Evolutionary conservation across 1,140 invertebrate species (phyloP), one percentile per base, ranked within the genome.

Genomic region (Drosophila fuyamai): DNA sequence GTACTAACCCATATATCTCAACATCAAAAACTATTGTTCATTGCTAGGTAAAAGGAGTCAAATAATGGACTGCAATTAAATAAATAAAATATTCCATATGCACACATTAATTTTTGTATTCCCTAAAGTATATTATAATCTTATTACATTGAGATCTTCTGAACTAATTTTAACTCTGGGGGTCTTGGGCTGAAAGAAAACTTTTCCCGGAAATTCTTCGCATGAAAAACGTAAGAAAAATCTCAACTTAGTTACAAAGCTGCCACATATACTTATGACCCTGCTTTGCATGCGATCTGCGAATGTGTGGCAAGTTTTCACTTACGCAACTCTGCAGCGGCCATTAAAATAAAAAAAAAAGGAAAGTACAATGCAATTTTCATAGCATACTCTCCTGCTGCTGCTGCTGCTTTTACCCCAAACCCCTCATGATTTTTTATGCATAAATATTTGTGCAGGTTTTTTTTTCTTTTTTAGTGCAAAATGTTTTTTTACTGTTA

Each of bases 401-500:
- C 14, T 36, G 6, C 46, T 47, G 36, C 43, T 57, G 14, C 40
- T 54, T n/a, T 36, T 38, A 12, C 43, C 14, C 14, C 58, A n/a
- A 44, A 40, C 53, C 50, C 29, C 60, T 16, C 53, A 32, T 35
- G 4, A 58, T 68, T 67, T 76, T 76, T 68, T 76, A 46, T 77
- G 66, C 73, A 81, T 54, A 51, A 60, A 62, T 81, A 76, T 81
- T 81, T 70, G 59, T 58, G 61, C 46, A 76, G 54, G 35, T 48
- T 60, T 61, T 47, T 38, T 43, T 60, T 38, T 50, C 62, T 62
- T 60, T 56, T 61, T 60, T 38, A 62, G 48, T 74, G 59, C 46
- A 78, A 65, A 85, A 74, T 81, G 60, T 58, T 78, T 43, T 78
- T 88, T 80, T 81, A 76, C 65, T 89, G 79, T 83, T 89, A 88